Evolutionary conservation across 2,113 vertebrate genomes (phyloP).

Genomic region (Malurus elegans): DNA sequence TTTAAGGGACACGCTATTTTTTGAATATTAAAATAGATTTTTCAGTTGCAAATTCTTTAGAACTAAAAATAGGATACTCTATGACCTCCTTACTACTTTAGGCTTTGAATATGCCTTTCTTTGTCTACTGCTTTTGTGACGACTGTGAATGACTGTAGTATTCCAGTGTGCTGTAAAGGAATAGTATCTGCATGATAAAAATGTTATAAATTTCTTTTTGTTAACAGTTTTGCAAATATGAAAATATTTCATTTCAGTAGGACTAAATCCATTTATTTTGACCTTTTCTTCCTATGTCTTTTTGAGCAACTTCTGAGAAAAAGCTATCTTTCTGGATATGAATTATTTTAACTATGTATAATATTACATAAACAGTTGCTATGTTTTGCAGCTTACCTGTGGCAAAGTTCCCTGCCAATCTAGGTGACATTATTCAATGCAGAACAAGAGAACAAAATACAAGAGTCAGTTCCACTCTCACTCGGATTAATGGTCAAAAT

Average conservation of each 20-base stretch:
- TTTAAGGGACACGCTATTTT: background rate
- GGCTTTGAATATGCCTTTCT: background rate
- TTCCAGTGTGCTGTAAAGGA: background rate
- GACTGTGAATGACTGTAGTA: background rate
- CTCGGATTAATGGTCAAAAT: background rate
- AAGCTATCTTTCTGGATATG: background rate
- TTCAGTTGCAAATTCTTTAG: background rate
- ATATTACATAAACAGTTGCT: background rate
- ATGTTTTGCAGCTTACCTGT: background rate
- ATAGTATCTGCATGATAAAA: background rate
- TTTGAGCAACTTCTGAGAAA: background rate
- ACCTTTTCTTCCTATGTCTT: background rate
- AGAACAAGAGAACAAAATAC: background rate
- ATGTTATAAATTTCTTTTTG: background rate
- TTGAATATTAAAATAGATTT: background rate
- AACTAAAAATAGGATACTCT: background rate
- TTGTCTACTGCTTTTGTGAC: background rate
- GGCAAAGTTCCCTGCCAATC: background rate
- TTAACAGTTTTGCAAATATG: background rate
- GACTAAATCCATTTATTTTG: background rate
- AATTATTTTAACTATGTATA: background rate
- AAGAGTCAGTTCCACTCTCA: background rate
- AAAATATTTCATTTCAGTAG: background rate
- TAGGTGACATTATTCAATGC: background rate
- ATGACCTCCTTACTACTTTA: background rate